Evolutionary conservation across 2,797 vertebrate genomes (phyloP), one percentile per base, ranked within the genome.

Genomic region (Ataeniobius toweri): DNA sequence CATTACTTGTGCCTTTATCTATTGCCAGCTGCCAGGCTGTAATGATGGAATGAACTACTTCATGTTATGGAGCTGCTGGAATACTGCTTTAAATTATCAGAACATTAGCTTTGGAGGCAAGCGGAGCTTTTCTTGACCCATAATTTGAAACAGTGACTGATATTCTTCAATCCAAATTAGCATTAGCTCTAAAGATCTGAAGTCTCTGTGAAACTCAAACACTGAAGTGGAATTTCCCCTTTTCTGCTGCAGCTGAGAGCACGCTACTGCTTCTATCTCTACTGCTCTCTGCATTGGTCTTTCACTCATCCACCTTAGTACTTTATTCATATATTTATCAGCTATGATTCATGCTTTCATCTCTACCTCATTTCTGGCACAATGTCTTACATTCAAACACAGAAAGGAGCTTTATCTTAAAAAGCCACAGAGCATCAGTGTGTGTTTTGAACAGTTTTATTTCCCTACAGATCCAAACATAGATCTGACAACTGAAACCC

Each of bases 191-290:
- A 76, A 88, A 91, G 86, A 86, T 85, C 73, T 85, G 80, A 73
- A 71, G 80, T 83, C 78, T 74, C 76, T 81, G 85, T 26, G 68
- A 92, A 90, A 89, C 83, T 90, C 76, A 88, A 81, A 88, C 85
- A 89, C 82, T 89, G 88, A 91, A 71, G 88, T 91, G 85, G 89
- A 93, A 93, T 91, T 94, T 94, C 89, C 93, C 87, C 81, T 91
- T 83, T 90, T 80, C 75, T 68, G 6, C 79, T 85, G 83, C 80
- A 88, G 79, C 86, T 74, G 71, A 90, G 76, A 69, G 51, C 24
- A 73, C 4, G 83, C 88, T 88, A 87, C 82, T 48, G 69, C 67
- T 75, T 80, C 76, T 82, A 74, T 82, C 82, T 22, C 80, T 22
- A 72, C 80, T 75, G 80, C 53, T 39, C 39, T 72, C 77, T 75